Evolutionary conservation across 2,797 vertebrate genomes (phyloP), one percentile per base, ranked within the genome.

Genomic region (Pangasius djambal): DNA sequence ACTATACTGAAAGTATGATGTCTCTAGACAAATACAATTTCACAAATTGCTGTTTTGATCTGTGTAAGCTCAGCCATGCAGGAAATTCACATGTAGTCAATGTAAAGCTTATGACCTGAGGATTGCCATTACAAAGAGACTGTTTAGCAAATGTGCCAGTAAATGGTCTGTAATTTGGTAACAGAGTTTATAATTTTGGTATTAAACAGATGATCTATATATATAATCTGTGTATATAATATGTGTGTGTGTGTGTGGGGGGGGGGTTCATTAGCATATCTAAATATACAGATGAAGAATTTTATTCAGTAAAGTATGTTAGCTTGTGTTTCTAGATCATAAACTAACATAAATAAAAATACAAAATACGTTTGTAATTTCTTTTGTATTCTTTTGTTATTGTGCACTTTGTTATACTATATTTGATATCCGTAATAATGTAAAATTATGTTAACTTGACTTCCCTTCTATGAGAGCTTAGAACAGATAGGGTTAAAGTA

Each of bases 401-500:
- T 6, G 34, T 25, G 18, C 75, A 52, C 37, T 44, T 20, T 44
- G 44, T n/a, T 6, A 34, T 79, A 55, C 50, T 44, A 28, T 6
- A 37, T 59, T 61, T 82, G 55, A 40, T 55, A 79, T 61, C 20
- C 6, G 10, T 13, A 59, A 6, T 37, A 10, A 82, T 40, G 31
- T 61, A 44, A 63, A 83, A 65, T 18, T 12, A 13, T 70, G 48
- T 55, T 34, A 52, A 8, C 22, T 18, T 63, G 13, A 65, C 20
- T 63, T 40, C 83, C 48, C 44, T 70, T 86, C 6, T 28, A 63
- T 13, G 10, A 37, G 48, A 34, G 50, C 44, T 83, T 83, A 28
- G 63, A 63, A 75, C 28, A 84, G 63, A 59, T 81, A 61, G 50
- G 83, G 61, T 67, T 83, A 67, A 61, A 52, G 31, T 75, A 3